Evolutionary conservation across 2,888 invertebrate genomes (phyloP).

Genomic region (Linyphia triangularis): DNA sequence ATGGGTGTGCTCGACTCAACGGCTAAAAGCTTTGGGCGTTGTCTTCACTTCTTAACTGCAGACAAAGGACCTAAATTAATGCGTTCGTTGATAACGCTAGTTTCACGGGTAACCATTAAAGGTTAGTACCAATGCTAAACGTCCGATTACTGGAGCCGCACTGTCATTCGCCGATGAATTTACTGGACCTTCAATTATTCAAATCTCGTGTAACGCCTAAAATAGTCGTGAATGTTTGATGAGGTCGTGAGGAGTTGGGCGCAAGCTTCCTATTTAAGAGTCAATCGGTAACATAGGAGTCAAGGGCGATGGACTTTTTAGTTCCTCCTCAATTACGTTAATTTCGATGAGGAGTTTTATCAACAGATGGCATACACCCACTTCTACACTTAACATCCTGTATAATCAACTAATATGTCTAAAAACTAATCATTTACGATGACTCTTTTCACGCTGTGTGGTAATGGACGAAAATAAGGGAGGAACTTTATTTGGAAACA

Average conservation of each 20-base stretch:
- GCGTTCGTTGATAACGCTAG: slow-evolving; percentile 73
- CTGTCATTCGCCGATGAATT: slow-evolving; percentile 75
- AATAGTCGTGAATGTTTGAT: slow-evolving; percentile 74
- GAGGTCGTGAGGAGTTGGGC: slow-evolving; percentile 51
- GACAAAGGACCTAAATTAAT: slow-evolving; percentile 72
- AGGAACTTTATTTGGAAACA: too few relatives aligned
- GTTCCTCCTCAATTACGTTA: slow-evolving; percentile 74
- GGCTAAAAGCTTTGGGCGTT: slow-evolving; percentile 74
- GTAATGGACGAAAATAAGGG: slow-evolving; percentile 28
- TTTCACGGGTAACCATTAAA: slow-evolving; percentile 75
- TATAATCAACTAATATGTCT: slow-evolving; percentile 71
- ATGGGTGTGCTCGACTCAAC: slow-evolving; percentile 63
- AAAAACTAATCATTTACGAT: slow-evolving; percentile 69
- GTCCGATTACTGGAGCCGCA: slow-evolving; percentile 68
- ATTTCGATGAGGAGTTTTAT: slow-evolving; percentile 71
- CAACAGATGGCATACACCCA: slow-evolving; percentile 64
- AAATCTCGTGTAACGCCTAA: slow-evolving; percentile 75
- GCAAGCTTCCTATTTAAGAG: slow-evolving; percentile 71
- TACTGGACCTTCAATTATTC: slow-evolving; percentile 74
- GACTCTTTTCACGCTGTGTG: slow-evolving; percentile 34
- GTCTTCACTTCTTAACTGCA: slow-evolving; percentile 67
- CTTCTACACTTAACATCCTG: slow-evolving; percentile 49
- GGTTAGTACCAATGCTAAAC: slow-evolving; percentile 73
- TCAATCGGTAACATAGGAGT: slow-evolving; percentile 73
- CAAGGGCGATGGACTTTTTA: slow-evolving; percentile 70